phyloP scores from a whole-genome alignment of 2,113 vertebrate species.

The Anoura caudifer region DNA sequence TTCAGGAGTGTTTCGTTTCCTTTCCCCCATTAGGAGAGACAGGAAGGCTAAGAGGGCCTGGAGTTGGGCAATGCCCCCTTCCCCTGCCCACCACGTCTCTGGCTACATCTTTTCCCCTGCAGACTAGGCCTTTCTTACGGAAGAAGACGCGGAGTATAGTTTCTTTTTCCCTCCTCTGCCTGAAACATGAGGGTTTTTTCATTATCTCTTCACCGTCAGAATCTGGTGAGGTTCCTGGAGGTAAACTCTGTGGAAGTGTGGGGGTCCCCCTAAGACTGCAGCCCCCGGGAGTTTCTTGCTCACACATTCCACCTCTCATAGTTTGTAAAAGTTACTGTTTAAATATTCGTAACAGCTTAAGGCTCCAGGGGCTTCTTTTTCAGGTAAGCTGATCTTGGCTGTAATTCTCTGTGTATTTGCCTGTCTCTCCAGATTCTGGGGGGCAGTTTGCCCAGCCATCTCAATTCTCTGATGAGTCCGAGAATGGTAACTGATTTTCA shows the following conservation, averaged over 20 bases:
- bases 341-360: not conserved
- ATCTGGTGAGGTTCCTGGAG: not conserved
- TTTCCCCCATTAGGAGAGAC: not conserved
- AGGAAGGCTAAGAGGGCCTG: not conserved
- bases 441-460: not conserved
- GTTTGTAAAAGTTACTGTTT: not conserved
- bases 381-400: not conserved
- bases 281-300: not conserved
- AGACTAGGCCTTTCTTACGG: not conserved
- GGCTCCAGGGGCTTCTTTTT: not conserved
- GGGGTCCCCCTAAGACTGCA: not conserved
- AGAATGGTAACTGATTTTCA: not conserved
- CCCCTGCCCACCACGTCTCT: not conserved
- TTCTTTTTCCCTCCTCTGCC: not conserved
- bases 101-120: not conserved
- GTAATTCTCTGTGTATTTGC: not conserved
- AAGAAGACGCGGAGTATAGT: not conserved
- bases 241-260: not conserved
- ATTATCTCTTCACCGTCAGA: not conserved
- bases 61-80: not conserved
- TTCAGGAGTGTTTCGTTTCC: not conserved
- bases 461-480: not conserved
- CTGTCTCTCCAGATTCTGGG: not conserved
- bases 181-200: not conserved
- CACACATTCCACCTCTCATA: not conserved